Percentiles rank a stretch among this genome's conserved stretches.
phyloP scores from a whole-genome alignment of 2,113 vertebrate species.

The Pseudorhombus dupliciocellatus region DNA sequence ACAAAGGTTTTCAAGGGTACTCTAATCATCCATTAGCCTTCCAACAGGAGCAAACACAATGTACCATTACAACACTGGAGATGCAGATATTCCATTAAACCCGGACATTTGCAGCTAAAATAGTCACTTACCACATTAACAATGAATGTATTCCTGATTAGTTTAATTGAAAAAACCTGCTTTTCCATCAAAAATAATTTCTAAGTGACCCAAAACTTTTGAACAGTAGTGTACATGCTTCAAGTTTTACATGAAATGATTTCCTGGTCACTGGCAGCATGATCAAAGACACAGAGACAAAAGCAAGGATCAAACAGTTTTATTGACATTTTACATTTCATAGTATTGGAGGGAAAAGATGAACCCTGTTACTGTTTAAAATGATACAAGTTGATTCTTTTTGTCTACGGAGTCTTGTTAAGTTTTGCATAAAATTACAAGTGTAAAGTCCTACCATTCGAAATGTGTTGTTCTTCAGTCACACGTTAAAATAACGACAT shows the following conservation, averaged over 20 bases:
- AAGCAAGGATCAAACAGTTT: constrained; percentile 77
- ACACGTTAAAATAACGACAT: constrained; percentile 92
- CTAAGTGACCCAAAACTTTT: too few species aligned
- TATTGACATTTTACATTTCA: constrained; percentile 96
- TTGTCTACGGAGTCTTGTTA: constrained; percentile 85
- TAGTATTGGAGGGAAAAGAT: constrained; percentile 51
- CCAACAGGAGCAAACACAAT: too few species aligned
- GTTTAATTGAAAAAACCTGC: too few species aligned
- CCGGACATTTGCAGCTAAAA: too few species aligned
- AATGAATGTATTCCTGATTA: too few species aligned
- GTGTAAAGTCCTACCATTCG: constrained; percentile 86
- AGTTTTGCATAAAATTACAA: constrained; percentile 86
- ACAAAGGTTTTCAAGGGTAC: too few species aligned
- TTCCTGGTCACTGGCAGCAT: background rate
- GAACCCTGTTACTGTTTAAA: constrained; percentile 83
- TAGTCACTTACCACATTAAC: too few species aligned
- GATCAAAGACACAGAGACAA: constrained; percentile 25
- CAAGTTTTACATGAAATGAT: background rate
- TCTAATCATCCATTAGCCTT: too few species aligned
- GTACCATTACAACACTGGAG: too few species aligned
- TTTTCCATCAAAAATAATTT: too few species aligned
- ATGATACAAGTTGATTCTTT: constrained; percentile 90
- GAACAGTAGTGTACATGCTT: background rate
- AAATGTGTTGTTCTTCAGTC: constrained; percentile 86
- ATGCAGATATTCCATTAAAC: too few species aligned